Conservation (phyloP, 1,140 invertebrate genomes). For the Trachymyrmex septentrionalis region DNA sequence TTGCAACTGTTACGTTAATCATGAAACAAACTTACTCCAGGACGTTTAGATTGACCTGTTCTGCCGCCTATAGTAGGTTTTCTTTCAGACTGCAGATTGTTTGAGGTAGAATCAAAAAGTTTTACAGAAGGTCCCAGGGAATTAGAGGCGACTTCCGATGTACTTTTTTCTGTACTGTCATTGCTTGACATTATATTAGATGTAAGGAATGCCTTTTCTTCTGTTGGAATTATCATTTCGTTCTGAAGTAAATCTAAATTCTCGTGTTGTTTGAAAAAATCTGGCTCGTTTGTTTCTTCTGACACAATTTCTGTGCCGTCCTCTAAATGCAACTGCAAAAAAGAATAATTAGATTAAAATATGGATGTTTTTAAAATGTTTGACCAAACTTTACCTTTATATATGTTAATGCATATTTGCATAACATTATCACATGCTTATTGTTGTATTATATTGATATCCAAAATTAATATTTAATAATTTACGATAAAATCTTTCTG, state of each 20-base stretch:
- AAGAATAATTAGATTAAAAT: conserved; percentile 36
- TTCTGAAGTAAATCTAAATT: conserved; percentile 79
- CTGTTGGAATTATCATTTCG: conserved; percentile 72
- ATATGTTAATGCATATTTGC: background rate
- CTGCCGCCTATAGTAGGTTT: conserved; percentile 92
- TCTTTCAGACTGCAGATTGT: conserved; percentile 84
- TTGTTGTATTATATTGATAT: background rate
- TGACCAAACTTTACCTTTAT: conserved; percentile 11
- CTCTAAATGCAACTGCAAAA: conserved; percentile 89
- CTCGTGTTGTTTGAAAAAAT: conserved; percentile 94
- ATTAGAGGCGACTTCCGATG: conserved; percentile 62
- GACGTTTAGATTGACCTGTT: conserved; percentile 89
- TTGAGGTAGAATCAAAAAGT: conserved; percentile 80
- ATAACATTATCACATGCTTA: background rate
- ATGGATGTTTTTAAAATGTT: conserved; percentile 26
- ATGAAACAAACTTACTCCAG: conserved; percentile 87
- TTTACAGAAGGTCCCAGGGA: conserved; percentile 80
- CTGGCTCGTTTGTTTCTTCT: conserved; percentile 89
- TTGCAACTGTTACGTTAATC: background rate
- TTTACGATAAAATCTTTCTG: conserved; percentile 42
- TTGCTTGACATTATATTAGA: conserved; percentile 64
- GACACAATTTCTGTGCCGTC: conserved; percentile 82
- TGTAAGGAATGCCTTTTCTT: conserved; percentile 68
- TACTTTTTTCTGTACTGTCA: conserved; percentile 58
- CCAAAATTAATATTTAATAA: background rate